Conservation (phyloP, 2,888 invertebrate species). For the Lampropteryx suffumata region DNA sequence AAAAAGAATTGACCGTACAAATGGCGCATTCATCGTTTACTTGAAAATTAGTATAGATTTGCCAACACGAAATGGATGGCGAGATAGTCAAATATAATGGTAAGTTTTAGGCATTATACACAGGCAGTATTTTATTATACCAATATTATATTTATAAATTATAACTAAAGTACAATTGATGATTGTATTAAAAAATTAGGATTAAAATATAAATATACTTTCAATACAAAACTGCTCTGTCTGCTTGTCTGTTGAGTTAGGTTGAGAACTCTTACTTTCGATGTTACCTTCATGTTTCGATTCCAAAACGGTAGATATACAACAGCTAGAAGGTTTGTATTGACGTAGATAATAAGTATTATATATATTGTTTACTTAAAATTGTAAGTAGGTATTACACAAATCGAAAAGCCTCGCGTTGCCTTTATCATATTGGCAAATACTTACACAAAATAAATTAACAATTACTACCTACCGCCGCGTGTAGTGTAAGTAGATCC, state of each 20-base stretch:
- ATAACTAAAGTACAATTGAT: slow-evolving; percentile 42
- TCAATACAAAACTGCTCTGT: too few relatives aligned
- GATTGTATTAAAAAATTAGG: too few relatives aligned
- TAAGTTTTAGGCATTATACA: slow-evolving; percentile 5
- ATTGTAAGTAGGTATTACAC: background rate
- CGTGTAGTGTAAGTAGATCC: too few relatives aligned
- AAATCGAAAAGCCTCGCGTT: slow-evolving; percentile 43
- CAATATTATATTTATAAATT: slow-evolving; percentile 22
- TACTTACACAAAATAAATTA: slow-evolving; percentile 29
- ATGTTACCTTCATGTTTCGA: too few relatives aligned
- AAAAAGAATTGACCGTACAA: slow-evolving; percentile 30
- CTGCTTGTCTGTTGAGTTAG: too few relatives aligned
- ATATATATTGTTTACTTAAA: too few relatives aligned
- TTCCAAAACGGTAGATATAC: too few relatives aligned
- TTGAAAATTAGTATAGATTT: slow-evolving; percentile 49
- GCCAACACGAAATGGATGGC: slow-evolving; percentile 57
- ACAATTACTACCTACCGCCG: slow-evolving; percentile 35
- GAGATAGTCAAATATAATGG: slow-evolving; percentile 35
- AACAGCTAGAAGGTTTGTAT: too few relatives aligned
- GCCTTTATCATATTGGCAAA: slow-evolving; percentile 61
- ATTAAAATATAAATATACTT: too few relatives aligned
- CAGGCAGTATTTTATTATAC: slow-evolving; percentile 2
- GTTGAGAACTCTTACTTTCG: too few relatives aligned
- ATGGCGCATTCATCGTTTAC: slow-evolving; percentile 45
- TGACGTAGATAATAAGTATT: too few relatives aligned